Percentiles rank a stretch among this genome's conserved stretches.
These are phyloP conservation scores for Drosophila tropicalis DNA, from an alignment of 1,140 invertebrate species.

Conservation along the genomic window DNA sequence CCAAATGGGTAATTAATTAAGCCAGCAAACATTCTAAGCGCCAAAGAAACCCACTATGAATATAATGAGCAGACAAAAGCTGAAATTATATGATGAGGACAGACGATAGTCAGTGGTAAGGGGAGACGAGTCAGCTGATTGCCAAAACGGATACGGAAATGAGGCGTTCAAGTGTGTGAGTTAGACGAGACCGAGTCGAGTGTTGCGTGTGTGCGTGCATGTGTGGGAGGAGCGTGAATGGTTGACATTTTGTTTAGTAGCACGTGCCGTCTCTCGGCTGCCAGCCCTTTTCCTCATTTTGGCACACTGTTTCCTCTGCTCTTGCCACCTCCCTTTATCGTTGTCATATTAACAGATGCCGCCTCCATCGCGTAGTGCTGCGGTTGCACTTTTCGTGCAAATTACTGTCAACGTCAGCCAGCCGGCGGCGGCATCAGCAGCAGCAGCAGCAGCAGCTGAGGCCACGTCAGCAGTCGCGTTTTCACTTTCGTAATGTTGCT, in stretches of 20 bases:
- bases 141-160: slow-evolving; percentile 74
- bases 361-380: slow-evolving; percentile 60
- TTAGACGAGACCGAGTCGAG: no score
- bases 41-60: slow-evolving; percentile 24
- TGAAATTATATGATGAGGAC: slow-evolving; percentile 47
- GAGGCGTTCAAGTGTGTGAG: slow-evolving; percentile 47
- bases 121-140: slow-evolving; percentile 48
- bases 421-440: slow-evolving; percentile 27
- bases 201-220: not conserved
- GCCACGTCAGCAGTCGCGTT: slow-evolving; percentile 56
- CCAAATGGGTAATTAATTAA: slow-evolving; percentile 60
- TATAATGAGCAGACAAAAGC: slow-evolving; percentile 49
- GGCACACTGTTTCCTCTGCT: slow-evolving; percentile 2
- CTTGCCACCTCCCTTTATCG: slow-evolving; percentile 8
- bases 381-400: slow-evolving; percentile 76
- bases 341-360: slow-evolving; percentile 62
- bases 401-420: slow-evolving; percentile 73
- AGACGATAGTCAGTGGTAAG: not conserved
- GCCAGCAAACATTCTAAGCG: slow-evolving; percentile 24
- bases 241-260: slow-evolving; percentile 70
- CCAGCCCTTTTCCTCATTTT: not conserved
- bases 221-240: slow-evolving; percentile 17
- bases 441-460: not conserved
- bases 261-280: slow-evolving; percentile 50
- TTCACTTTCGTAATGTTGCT: slow-evolving; percentile 57